Evolutionary conservation across 2,797 vertebrate species (phyloP).

Genomic region (Darevskia nairensis): DNA sequence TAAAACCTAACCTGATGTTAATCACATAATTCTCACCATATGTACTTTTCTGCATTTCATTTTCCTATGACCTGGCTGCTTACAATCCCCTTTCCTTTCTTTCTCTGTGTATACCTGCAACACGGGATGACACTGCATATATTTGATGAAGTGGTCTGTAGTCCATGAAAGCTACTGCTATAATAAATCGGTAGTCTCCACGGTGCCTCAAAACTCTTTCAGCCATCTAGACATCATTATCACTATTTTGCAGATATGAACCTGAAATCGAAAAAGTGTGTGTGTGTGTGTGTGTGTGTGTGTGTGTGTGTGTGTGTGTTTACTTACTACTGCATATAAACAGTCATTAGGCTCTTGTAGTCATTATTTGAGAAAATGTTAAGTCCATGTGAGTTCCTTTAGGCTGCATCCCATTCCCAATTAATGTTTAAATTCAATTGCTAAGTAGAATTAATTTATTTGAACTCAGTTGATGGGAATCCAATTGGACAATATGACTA

Average conservation of each 20-base stretch:
- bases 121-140: no score
- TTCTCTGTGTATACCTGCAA: no score
- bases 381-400: neutral
- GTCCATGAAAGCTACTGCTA: no score
- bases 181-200: no score
- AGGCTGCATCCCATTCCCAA: neutral
- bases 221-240: neutral
- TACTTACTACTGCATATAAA: neutral
- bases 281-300: no score
- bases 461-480: neutral
- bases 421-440: neutral
- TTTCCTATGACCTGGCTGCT: no score
- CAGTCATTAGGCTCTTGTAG: neutral
- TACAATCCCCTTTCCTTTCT: no score
- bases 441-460: neutral
- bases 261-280: neutral
- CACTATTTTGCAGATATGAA: neutral
- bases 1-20: no score
- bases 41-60: no score
- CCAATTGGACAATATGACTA: neutral
- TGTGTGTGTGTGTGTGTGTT: neutral
- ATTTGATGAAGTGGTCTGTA: no score
- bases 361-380: neutral
- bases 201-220: neutral
- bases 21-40: no score